Base-by-base conservation (phyloP, 2,888 invertebrate genomes). In the Lomographa bimaculata region DNA sequence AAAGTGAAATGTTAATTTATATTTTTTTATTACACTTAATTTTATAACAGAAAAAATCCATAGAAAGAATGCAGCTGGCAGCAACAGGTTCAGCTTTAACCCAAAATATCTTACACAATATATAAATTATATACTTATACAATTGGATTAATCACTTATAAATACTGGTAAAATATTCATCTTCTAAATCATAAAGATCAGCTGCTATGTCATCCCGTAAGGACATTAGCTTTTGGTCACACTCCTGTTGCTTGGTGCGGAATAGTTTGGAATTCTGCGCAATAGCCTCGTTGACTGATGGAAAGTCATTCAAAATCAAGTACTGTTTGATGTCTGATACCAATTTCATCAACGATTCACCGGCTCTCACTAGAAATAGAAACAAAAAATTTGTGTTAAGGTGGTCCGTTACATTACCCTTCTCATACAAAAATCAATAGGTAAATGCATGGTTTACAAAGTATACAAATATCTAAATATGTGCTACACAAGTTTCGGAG, bases 311-410 rank as follows among this genome's bases (percentile, higher is more conserved):
- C 8, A 99, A 90, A 63, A 99, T 98, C 24, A 99, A 90, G 79
- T 98, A 99, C 72, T 99, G 98, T 70, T 99, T 99, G 48, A 99
- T 96, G 74, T 99, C 98, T 0, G 98, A 97, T 0, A 98, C 98
- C 12, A 99, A 89, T 79, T 98, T 98, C 95, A 98, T 97, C 10
- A 99, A 80, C 0, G 98, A 98, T 87, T 99, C 98, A 0, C 97
- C 98, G 41, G 99, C 98, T 63, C 98, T 91, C 0, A 98, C 98
- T 92, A 91, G 81, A 89, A 87, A 29, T 17, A 1, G 8, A 28
- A 18, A 21, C 23, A 10, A n/a, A 14, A 14, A 2, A 14, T 27
- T 14, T 14, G 14, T 6, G 9, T 10, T 7, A n/a, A n/a, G n/a
- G n/a, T n/a, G n/a, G n/a, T n/a, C n/a, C n/a, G n/a, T n/a, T n/a